Conservation (phyloP, 2,797 vertebrate species). For the Tadarida brasiliensis region DNA sequence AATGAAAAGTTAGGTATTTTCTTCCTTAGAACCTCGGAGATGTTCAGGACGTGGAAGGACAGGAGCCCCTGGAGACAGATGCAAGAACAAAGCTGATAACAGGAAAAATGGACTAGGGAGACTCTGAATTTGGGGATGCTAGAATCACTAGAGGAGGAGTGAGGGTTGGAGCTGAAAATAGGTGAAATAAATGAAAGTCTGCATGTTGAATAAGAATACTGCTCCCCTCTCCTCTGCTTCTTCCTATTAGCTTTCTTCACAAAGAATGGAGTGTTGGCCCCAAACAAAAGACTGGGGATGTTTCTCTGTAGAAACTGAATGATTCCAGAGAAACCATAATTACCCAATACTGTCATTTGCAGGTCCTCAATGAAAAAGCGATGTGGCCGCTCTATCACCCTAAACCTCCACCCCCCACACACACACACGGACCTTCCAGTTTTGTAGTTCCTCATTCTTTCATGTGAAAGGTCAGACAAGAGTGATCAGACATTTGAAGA, state of each 20-base stretch:
- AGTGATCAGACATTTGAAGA: background rate
- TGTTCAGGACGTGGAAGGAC: background rate
- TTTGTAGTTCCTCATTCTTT: slow-evolving; percentile 6
- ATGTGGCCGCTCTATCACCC: background rate
- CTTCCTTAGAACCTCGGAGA: background rate
- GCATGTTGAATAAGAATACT: background rate
- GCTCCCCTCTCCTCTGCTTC: background rate
- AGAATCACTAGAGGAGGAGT: background rate
- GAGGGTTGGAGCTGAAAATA: background rate
- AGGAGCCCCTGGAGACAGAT: background rate
- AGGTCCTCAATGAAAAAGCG: background rate
- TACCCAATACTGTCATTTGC: background rate
- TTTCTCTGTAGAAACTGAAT: background rate
- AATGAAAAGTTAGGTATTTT: background rate
- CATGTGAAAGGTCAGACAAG: background rate
- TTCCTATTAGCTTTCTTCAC: background rate
- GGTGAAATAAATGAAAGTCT: background rate
- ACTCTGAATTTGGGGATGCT: background rate
- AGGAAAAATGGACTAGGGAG: background rate
- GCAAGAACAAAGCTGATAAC: background rate
- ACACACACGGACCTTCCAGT: background rate
- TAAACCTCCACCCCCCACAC: background rate
- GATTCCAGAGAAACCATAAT: background rate
- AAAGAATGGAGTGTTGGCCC: background rate
- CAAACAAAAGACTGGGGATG: background rate